Evolutionary conservation across 2,113 vertebrate genomes (phyloP), one percentile per base, ranked within the genome.

Genomic region (Taurulus bubalis): DNA sequence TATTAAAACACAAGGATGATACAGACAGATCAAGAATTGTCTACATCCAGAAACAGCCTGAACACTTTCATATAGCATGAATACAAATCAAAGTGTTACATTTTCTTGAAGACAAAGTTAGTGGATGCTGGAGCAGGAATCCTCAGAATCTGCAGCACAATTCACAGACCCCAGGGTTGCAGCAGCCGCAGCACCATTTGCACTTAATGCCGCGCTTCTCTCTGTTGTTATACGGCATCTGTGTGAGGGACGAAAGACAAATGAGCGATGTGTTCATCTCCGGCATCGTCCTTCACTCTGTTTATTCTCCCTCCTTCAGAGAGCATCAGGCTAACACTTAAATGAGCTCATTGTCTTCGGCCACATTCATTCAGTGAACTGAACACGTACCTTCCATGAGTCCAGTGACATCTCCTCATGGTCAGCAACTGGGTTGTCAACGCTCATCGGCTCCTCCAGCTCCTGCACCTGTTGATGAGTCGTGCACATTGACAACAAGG

Each of bases 111-210:
- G 42, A 45, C 42, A 15, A 14, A 45, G 14, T 45, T 3, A 11
- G 42, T 45, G 42, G 42, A 45, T 45, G 42, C 4, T 45, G 42
- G 42, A 45, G 12, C 42, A 45, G 42, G 42, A 45, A 9, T 45
- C 42, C 11, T 88, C 75, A 92, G 82, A 88, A 90, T n/a, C 8
- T 86, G 87, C 95, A 96, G 87, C 95, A 96, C 1, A 88, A 3
- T 0, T 94, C 95, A 18, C 95, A 96, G 0, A 8, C 64, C 0
- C 1, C 1, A 0, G 36, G 22, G 8, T 1, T 18, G 9, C 96
- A 95, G 42, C 42, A 45, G 42, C 4, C 4, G 40, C 40, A 95
- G 88, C 96, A 96, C 1, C 12, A 12, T 0, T 55, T 0, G 75
- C 95, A 96, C 77, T 22, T 90, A 77, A 12, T 67, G 90, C 66